Percentiles rank a stretch among this genome's conserved stretches.
Evolutionary conservation across 1,140 invertebrate species (phyloP).

Genomic region (Liolophura sinensis): DNA sequence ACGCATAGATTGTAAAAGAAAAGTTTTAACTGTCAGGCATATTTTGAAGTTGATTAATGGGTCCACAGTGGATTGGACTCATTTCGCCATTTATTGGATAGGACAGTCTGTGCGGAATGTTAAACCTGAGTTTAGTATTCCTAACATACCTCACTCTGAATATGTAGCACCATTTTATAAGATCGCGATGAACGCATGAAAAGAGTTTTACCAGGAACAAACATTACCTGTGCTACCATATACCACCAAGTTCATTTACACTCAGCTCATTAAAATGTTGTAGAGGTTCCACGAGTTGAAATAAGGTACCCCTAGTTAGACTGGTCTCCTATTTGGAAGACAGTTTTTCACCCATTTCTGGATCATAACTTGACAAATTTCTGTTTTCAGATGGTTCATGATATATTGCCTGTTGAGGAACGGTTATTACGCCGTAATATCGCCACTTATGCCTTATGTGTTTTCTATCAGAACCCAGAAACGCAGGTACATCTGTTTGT

Average conservation of each 20-base stretch:
- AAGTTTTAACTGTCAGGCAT: constrained; percentile 15
- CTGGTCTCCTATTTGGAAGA: background rate
- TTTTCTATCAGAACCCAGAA: constrained; percentile 15
- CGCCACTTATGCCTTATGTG: constrained; percentile 5
- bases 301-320: background rate
- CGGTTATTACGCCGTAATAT: constrained; percentile 5
- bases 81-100: constrained; percentile 20
- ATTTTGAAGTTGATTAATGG: constrained; percentile 14
- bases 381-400: constrained; percentile 12
- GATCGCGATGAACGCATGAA: constrained; percentile 1
- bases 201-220: no score
- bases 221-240: background rate
- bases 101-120: constrained; percentile 11
- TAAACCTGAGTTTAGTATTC: constrained; percentile 1
- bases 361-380: constrained; percentile 1
- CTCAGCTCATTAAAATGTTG: background rate
- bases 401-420: constrained; percentile 16
- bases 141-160: constrained; percentile 14
- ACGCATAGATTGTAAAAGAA: constrained; percentile 13
- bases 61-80: constrained; percentile 7
- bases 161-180: constrained; percentile 13
- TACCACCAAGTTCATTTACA: constrained; percentile 6
- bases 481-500: constrained; percentile 15
- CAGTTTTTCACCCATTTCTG: constrained; percentile 2
- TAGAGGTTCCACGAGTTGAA: background rate